A percentile compares a stretch with the other conserved stretches of the same genome.
Conservation (phyloP, 2,797 vertebrate species). For the Lepilemur ruficaudatus region DNA sequence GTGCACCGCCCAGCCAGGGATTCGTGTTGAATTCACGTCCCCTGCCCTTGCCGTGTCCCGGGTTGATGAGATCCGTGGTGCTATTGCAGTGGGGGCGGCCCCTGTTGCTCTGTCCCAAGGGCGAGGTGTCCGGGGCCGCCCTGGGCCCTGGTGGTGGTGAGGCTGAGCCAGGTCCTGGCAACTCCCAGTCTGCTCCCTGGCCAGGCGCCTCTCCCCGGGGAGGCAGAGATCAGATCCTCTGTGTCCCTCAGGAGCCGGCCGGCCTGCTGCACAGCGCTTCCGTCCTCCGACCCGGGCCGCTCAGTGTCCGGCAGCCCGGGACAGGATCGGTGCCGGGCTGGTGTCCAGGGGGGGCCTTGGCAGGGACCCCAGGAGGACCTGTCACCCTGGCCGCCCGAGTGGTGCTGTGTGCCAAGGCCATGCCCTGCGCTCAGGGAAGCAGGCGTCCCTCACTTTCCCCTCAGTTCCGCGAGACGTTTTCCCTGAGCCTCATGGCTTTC, state of each 20-base stretch:
- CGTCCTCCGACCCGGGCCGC: accelerated
- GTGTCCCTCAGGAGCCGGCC: no score
- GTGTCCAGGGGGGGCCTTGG: neutral
- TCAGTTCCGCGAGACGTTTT: neutral
- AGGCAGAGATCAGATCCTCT: neutral
- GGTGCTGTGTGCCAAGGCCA: neutral
- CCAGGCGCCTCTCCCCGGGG: neutral
- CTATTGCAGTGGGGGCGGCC: neutral
- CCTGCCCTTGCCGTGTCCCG: neutral
- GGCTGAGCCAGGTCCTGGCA: neutral
- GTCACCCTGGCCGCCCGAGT: neutral
- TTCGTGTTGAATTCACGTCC: neutral
- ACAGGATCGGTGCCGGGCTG: neutral
- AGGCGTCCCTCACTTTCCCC: neutral
- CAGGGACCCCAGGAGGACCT: neutral
- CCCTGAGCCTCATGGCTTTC: neutral
- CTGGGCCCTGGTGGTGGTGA: neutral
- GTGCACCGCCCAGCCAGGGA: neutral
- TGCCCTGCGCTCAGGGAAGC: neutral
- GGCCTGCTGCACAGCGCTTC: accelerated
- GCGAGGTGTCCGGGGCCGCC: neutral
- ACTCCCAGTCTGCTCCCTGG: no score
- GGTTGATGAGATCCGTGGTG: neutral
- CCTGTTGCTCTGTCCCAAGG: neutral
- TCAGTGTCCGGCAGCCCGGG: neutral